Conservation (phyloP, 2,888 invertebrate genomes). For the Brachypterus glaber region DNA sequence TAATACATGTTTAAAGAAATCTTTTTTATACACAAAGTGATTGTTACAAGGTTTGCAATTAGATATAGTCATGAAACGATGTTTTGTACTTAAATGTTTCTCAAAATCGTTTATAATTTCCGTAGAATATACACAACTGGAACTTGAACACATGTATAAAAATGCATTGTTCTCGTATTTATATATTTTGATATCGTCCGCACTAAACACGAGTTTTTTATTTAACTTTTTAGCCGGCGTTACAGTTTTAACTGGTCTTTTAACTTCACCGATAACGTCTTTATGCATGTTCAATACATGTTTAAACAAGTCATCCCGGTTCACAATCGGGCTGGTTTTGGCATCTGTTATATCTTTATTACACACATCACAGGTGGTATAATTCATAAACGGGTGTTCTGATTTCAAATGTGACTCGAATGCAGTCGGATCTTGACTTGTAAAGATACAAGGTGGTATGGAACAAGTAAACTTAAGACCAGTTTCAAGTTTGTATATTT, state of each 20-base stretch:
- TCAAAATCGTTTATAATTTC: background rate
- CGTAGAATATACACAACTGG: background rate
- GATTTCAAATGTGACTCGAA: constrained; percentile 34
- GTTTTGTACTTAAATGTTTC: background rate
- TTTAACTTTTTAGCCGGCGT: background rate
- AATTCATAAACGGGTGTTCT: constrained; percentile 24
- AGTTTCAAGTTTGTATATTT: constrained; percentile 20
- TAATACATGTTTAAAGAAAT: constrained; percentile 4
- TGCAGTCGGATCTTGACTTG: constrained; percentile 25
- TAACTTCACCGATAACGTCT: background rate
- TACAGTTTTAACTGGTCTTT: background rate
- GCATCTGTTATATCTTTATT: constrained; percentile 17
- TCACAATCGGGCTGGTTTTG: constrained; percentile 12
- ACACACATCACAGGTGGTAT: constrained; percentile 11
- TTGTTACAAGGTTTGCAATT: constrained; percentile 2
- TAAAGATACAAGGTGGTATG: constrained; percentile 30
- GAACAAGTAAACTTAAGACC: constrained; percentile 30
- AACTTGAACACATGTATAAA: too few relatives aligned
- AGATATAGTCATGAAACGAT: too few relatives aligned
- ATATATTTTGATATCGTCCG: too few relatives aligned
- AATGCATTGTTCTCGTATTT: too few relatives aligned
- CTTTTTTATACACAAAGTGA: background rate
- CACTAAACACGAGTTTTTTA: background rate
- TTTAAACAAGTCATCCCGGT: constrained; percentile 23
- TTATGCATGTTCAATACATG: constrained; percentile 23